phyloP scores from a whole-genome alignment of 2,113 vertebrate genomes.

The Micromys minutus region DNA sequence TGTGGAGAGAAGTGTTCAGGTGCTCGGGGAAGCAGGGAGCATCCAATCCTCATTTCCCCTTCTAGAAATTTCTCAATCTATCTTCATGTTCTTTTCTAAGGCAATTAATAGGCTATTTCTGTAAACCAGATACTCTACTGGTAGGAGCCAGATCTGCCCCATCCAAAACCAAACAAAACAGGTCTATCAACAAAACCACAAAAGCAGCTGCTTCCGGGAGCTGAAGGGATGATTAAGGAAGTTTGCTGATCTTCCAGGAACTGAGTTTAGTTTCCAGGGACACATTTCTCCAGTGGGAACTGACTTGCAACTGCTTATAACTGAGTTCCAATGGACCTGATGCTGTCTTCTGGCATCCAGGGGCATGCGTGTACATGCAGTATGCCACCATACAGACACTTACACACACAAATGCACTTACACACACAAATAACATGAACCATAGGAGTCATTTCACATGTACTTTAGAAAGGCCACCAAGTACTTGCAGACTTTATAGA shows the following conservation, averaged over 20 bases:
- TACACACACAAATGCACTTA: neutral
- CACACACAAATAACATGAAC: no score
- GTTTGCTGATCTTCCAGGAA: neutral
- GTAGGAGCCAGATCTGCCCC: constrained; percentile 6
- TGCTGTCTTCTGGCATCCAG: neutral
- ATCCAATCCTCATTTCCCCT: neutral
- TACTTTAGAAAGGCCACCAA: neutral
- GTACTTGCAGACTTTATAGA: neutral
- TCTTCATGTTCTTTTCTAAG: constrained; percentile 62
- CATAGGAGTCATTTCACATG: neutral
- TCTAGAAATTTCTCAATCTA: constrained; percentile 27
- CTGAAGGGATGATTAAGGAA: no score
- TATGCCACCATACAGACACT: neutral
- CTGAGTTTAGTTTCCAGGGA: neutral
- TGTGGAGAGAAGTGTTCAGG: neutral
- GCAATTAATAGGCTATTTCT: constrained; percentile 18
- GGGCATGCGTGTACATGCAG: no score
- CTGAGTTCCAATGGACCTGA: neutral
- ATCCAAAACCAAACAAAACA: neutral
- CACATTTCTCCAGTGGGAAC: neutral
- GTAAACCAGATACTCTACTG: neutral
- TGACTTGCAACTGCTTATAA: neutral
- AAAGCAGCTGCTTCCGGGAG: neutral
- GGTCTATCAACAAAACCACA: neutral
- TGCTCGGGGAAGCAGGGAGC: neutral